phyloP scores from a whole-genome alignment of 2,797 vertebrate species.

The Diplodus sargus region DNA sequence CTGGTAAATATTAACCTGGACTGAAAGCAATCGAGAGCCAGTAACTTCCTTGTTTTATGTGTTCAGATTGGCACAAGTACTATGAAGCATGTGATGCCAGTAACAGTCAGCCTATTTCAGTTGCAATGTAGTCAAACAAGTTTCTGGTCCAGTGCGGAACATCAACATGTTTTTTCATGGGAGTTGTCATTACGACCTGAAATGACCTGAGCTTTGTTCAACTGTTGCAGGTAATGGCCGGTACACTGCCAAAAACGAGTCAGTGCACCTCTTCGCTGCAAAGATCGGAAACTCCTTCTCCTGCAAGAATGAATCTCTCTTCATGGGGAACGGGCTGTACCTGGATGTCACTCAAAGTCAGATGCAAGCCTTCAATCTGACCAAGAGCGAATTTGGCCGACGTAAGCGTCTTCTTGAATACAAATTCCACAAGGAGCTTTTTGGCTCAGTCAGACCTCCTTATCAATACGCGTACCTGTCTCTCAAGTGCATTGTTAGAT shows the following conservation, averaged over 20 bases:
- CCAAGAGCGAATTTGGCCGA: conserved; percentile 65
- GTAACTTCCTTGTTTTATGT: conserved; percentile 36
- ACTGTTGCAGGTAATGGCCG: conserved; percentile 1
- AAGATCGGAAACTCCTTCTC: conserved; percentile 78
- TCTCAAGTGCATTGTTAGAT: background rate
- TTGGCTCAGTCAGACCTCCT: background rate
- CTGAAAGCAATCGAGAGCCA: background rate
- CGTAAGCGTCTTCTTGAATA: conserved; percentile 70
- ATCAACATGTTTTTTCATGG: background rate
- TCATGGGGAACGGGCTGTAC: conserved; percentile 67
- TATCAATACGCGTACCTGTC: background rate
- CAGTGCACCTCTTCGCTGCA: conserved; percentile 71
- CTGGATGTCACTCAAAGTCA: conserved; percentile 67
- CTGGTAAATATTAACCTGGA: conserved; percentile 27
- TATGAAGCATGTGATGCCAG: conserved; percentile 28
- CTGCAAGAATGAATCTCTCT: conserved; percentile 68
- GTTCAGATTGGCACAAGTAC: conserved; percentile 1
- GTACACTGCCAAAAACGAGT: background rate
- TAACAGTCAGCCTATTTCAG: conserved; percentile 4
- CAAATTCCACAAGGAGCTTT: background rate
- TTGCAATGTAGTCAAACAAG: conserved; percentile 51
- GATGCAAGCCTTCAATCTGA: conserved; percentile 82
- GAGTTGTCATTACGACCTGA: background rate
- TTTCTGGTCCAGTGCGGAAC: conserved; percentile 40
- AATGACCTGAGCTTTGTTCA: background rate